Conservation (phyloP, 35 echinoderm and acorn worm genomes). For the Apostichopus japonicus region DNA sequence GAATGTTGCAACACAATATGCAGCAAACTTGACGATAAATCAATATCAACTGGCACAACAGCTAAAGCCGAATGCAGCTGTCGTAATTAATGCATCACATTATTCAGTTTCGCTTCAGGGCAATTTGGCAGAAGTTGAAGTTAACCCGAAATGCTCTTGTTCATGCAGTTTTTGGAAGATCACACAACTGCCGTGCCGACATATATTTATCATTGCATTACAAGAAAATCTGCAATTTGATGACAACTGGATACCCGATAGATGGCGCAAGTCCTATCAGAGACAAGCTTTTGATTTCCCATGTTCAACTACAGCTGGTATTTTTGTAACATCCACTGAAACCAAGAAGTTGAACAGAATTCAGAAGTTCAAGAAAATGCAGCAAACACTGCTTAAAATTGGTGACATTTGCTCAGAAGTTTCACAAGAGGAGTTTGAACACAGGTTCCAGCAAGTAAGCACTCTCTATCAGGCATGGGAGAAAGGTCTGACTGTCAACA, state of each 20-base stretch:
- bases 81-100: not conserved
- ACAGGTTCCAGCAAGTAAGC: not conserved
- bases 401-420: slow-evolving; percentile 8
- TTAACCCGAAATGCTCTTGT: not conserved
- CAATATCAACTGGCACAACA: not conserved
- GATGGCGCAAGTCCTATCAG: not conserved
- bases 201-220: not conserved
- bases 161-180: not conserved
- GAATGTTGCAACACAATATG: not conserved
- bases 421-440: not conserved
- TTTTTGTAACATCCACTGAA: not conserved
- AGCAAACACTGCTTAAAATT: not conserved
- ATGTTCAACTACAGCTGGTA: no score
- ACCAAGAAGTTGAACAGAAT: not conserved
- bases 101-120: no score
- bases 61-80: not conserved
- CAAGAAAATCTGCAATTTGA: not conserved
- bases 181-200: not conserved
- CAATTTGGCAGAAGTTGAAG: no score
- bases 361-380: slow-evolving; percentile 26
- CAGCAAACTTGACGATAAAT: not conserved
- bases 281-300: not conserved
- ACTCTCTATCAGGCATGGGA: not conserved
- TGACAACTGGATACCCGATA: not conserved
- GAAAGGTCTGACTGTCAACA: not conserved